Evolutionary conservation across 2,797 vertebrate species (phyloP).

Genomic region (Melopsittacus undulatus): DNA sequence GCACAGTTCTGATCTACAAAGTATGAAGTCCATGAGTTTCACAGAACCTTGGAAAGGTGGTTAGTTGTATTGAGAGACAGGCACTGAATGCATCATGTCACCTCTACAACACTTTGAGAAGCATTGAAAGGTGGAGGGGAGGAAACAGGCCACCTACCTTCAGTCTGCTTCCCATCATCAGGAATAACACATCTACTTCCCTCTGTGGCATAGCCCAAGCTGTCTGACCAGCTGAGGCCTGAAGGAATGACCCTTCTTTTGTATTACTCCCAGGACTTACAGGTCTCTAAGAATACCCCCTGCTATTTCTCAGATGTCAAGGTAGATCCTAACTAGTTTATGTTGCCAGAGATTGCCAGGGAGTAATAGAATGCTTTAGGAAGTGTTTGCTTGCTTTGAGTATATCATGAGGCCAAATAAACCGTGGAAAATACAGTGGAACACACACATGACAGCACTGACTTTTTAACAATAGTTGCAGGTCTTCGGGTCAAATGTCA

Average conservation of each 20-base stretch:
- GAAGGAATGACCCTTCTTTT: neutral
- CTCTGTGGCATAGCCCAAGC: rapidly evolving
- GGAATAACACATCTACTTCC: neutral
- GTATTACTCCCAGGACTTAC: neutral
- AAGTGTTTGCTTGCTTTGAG: neutral
- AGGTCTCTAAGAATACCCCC: neutral
- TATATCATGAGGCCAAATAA: neutral
- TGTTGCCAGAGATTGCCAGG: neutral
- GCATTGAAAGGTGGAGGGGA: neutral
- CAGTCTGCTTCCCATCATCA: neutral
- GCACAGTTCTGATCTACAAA: neutral
- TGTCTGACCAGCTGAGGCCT: neutral
- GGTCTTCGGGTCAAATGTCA: neutral
- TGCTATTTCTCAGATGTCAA: neutral
- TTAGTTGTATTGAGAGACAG: neutral
- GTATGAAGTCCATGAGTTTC: neutral
- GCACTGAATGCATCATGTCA: neutral
- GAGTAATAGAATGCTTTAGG: neutral
- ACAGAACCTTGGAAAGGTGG: neutral
- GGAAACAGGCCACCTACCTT: neutral
- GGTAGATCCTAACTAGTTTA: neutral
- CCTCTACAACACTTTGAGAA: neutral
- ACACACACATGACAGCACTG: neutral
- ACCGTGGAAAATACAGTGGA: neutral
- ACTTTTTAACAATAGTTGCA: neutral